These are phyloP conservation scores for Mythimna loreyi DNA, from an alignment of 2,888 invertebrate species.

Conservation along the genomic window DNA sequence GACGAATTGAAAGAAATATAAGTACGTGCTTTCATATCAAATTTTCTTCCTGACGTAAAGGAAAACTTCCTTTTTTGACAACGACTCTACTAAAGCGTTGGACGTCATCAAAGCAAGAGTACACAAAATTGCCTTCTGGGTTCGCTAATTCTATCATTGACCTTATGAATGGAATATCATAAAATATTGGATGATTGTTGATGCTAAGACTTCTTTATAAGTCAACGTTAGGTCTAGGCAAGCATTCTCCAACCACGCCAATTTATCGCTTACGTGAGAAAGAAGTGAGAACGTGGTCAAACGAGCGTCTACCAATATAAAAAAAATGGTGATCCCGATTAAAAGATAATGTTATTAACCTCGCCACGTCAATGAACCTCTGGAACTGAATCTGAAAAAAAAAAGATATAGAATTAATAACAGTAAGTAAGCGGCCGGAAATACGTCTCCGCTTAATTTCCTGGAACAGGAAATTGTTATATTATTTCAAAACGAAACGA, in stretches of 20 bases:
- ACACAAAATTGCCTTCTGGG: too few relatives aligned
- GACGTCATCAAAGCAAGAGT: not conserved
- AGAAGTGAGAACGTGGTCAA: too few relatives aligned
- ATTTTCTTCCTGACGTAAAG: not conserved
- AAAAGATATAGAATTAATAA: constrained; percentile 45
- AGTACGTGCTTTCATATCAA: not conserved
- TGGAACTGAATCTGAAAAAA: constrained; percentile 15
- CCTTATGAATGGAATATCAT: too few relatives aligned
- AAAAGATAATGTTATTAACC: not conserved
- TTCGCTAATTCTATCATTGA: too few relatives aligned
- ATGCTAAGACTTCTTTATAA: too few relatives aligned
- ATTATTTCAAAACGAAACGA: constrained; percentile 49
- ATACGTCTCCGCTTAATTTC: constrained; percentile 51
- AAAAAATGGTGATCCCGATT: not conserved
- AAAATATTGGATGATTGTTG: too few relatives aligned
- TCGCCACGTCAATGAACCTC: not conserved
- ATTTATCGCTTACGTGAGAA: too few relatives aligned
- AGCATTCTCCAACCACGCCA: too few relatives aligned
- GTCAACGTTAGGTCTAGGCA: too few relatives aligned
- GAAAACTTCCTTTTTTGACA: not conserved
- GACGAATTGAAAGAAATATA: constrained; percentile 12
- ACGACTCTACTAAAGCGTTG: too few relatives aligned
- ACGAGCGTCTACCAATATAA: not conserved
- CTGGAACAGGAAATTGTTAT: constrained; percentile 56
- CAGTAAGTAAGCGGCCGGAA: constrained; percentile 41